Conservation (phyloP, 2,113 vertebrate genomes). For the Prochilodus magdalenae region DNA sequence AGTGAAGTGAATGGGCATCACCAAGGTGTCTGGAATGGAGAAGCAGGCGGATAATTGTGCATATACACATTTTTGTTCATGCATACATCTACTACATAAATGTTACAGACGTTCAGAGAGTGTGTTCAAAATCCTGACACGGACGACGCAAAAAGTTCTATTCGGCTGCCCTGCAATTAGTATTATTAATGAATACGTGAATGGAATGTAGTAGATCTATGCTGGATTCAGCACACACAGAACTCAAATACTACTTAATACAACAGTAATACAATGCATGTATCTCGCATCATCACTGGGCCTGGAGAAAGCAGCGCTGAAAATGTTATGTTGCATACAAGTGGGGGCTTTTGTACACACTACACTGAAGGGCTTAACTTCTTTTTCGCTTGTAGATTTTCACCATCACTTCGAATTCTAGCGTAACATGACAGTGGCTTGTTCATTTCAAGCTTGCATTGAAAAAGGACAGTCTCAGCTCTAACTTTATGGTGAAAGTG, state of each 20-base stretch:
- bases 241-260: conserved; percentile 67
- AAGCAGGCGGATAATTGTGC: conserved; percentile 61
- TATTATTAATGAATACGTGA: neutral
- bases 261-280: conserved; percentile 73
- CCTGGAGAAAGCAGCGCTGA: conserved; percentile 60
- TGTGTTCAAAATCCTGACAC: no score
- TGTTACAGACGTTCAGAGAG: neutral
- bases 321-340: conserved; percentile 46
- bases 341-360: conserved; percentile 49
- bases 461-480: conserved; percentile 64
- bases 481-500: conserved; percentile 58
- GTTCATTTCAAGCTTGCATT: conserved; percentile 61
- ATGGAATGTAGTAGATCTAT: conserved; percentile 74
- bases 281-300: conserved; percentile 79
- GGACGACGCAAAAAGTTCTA: no score
- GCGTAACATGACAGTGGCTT: conserved; percentile 37
- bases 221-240: conserved; percentile 61
- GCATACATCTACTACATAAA: conserved; percentile 69
- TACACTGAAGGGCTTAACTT: conserved; percentile 50
- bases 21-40: conserved; percentile 57
- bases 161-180: neutral
- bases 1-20: conserved; percentile 66
- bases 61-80: conserved; percentile 59
- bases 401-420: conserved; percentile 58
- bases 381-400: conserved; percentile 72